A percentile compares a stretch with the other conserved stretches of the same genome.
These are phyloP conservation scores for Baryphthengus martii DNA, from an alignment of 2,113 vertebrate genomes.

Conservation along the genomic window DNA sequence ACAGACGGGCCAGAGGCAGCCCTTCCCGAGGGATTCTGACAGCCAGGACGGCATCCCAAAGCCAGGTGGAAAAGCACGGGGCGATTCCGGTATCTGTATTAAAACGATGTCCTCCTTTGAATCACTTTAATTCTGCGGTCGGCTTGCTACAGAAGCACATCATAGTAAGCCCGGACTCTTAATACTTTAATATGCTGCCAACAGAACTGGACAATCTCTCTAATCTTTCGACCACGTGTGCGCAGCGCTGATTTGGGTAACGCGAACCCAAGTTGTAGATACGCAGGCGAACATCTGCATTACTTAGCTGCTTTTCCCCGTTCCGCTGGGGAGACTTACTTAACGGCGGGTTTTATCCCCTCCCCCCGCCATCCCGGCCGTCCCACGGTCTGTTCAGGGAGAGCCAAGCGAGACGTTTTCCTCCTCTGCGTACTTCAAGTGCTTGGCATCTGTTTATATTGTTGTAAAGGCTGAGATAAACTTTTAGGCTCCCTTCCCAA, in stretches of 20 bases:
- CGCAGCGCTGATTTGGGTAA: background rate
- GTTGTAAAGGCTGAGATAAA: conserved; percentile 60
- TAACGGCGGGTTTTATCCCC: background rate
- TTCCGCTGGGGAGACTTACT: background rate
- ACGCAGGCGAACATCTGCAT: background rate
- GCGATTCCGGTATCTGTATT: background rate
- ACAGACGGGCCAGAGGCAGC: background rate
- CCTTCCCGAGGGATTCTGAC: background rate
- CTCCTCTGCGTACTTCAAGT: background rate
- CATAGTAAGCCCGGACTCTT: background rate
- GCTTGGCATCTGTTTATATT: conserved; percentile 42
- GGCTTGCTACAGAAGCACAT: background rate
- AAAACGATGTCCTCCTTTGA: background rate
- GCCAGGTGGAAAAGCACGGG: background rate
- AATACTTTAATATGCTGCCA: conserved; percentile 55
- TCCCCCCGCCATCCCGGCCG: background rate
- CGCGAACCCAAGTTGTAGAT: background rate
- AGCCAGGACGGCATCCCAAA: background rate
- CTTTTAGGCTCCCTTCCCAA: conserved; percentile 57
- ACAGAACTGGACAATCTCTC: conserved; percentile 44
- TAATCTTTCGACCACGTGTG: conserved; percentile 49
- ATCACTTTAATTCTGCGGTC: background rate
- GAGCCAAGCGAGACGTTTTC: background rate
- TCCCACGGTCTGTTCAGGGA: background rate
- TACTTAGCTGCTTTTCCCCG: background rate